A percentile compares a stretch with the other conserved stretches of the same genome.
These are phyloP conservation scores for Pseudochirops cupreus DNA, from an alignment of 2,797 vertebrate species.

Conservation along the genomic window DNA sequence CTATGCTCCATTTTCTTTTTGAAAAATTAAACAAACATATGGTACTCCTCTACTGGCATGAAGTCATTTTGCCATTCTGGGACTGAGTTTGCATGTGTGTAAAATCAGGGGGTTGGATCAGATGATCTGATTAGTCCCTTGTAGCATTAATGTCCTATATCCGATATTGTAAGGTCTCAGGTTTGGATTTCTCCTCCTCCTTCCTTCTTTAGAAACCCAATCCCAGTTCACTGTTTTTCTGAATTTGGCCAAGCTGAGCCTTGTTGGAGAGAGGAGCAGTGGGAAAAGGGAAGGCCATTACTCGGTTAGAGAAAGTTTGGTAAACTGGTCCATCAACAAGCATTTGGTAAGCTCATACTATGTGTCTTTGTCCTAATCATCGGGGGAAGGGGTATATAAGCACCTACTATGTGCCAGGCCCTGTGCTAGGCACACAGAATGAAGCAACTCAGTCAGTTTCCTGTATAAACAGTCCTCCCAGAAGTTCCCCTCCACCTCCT, in stretches of 20 bases:
- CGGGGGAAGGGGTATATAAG: no score
- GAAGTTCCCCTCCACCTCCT: not conserved
- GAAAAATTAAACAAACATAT: not conserved
- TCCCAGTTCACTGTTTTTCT: not conserved
- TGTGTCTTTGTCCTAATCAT: no score
- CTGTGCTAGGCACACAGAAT: conserved; percentile 1
- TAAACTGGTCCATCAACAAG: not conserved
- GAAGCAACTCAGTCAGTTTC: not conserved
- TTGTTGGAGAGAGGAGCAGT: not conserved
- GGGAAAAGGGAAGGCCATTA: not conserved
- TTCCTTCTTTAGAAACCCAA: not conserved
- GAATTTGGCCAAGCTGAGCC: not conserved
- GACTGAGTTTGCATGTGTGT: not conserved
- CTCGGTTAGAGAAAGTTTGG: not conserved
- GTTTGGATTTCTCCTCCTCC: not conserved
- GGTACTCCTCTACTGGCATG: not conserved
- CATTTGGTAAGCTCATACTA: not conserved
- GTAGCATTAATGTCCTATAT: no score
- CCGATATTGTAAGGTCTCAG: not conserved
- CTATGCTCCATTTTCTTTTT: not conserved
- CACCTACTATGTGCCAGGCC: not conserved
- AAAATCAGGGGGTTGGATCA: not conserved
- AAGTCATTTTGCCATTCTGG: not conserved
- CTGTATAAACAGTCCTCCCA: conserved; percentile 27
- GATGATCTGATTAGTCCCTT: not conserved